These are phyloP conservation scores for Leuctra nigra DNA, from an alignment of 2,888 invertebrate genomes.

Conservation along the genomic window DNA sequence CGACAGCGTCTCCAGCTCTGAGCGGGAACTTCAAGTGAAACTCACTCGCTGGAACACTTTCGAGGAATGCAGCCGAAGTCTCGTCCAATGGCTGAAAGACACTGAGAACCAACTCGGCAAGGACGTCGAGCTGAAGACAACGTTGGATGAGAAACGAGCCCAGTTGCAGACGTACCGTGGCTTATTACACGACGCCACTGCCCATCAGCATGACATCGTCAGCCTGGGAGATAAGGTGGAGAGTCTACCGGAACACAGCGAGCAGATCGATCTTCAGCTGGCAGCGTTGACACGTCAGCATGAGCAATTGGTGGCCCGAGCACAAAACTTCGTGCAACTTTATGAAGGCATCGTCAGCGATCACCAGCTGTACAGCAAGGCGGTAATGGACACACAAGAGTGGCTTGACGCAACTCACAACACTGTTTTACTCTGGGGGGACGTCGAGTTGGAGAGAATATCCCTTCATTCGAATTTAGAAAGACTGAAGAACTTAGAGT, in stretches of 20 bases:
- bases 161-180: conserved; percentile 78
- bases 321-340: conserved; percentile 69
- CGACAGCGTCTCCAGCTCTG: conserved; percentile 69
- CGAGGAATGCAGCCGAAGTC: conserved; percentile 73
- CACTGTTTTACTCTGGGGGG: conserved; percentile 68
- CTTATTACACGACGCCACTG: conserved; percentile 72
- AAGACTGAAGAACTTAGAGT: conserved; percentile 71
- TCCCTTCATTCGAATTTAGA: conserved; percentile 82
- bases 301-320: conserved; percentile 58
- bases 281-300: conserved; percentile 65
- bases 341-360: conserved; percentile 85
- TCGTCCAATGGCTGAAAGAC: conserved; percentile 71
- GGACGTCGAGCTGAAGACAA: conserved; percentile 75
- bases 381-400: conserved; percentile 78
- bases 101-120: conserved; percentile 68
- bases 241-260: conserved; percentile 69
- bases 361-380: conserved; percentile 82
- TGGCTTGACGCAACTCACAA: conserved; percentile 81
- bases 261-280: conserved; percentile 65
- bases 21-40: conserved; percentile 75
- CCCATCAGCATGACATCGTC: conserved; percentile 78
- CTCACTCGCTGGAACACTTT: conserved; percentile 84
- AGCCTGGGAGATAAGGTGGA: conserved; percentile 75
- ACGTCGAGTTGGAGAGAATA: conserved; percentile 74
- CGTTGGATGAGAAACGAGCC: conserved; percentile 83